phyloP scores from a whole-genome alignment of 2,113 vertebrate genomes.

The Amphiprion ocellaris region DNA sequence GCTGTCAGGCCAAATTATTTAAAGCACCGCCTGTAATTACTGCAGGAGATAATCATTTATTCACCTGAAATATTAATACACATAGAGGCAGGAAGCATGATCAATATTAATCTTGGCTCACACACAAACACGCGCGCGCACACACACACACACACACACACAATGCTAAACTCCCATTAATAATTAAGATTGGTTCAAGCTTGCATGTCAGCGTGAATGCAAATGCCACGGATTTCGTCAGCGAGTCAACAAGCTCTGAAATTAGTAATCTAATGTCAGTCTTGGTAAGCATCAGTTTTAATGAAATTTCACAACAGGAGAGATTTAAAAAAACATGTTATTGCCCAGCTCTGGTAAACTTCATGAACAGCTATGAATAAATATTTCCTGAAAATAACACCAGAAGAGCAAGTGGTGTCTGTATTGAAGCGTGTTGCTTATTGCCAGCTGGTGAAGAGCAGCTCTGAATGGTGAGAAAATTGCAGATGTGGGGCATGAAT shows the following conservation, averaged over 20 bases:
- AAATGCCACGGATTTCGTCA: conserved; percentile 56
- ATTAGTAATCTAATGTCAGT: conserved; percentile 29
- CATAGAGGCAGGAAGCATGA: conserved; percentile 63
- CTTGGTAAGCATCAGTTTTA: background rate
- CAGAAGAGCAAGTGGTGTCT: conserved; percentile 17
- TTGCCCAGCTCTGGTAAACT: no score
- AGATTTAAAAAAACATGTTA: background rate
- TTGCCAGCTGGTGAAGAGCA: background rate
- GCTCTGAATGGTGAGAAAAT: conserved; percentile 4
- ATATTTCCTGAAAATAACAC: conserved; percentile 7
- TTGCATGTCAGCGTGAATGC: conserved; percentile 64
- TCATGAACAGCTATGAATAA: background rate
- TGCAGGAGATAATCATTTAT: conserved; percentile 72
- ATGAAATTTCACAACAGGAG: conserved; percentile 3
- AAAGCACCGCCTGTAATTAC: conserved; percentile 64
- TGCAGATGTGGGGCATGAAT: background rate
- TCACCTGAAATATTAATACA: conserved; percentile 82
- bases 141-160: conserved; percentile 27
- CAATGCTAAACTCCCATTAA: conserved; percentile 68
- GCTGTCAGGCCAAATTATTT: conserved; percentile 51
- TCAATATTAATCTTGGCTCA: conserved; percentile 78
- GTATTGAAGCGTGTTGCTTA: background rate
- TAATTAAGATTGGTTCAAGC: conserved; percentile 74
- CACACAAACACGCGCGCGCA: conserved; percentile 9
- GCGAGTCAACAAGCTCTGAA: conserved; percentile 48